These are phyloP conservation scores for Dasyornis broadbenti DNA, from an alignment of 2,113 vertebrate genomes.

Conservation along the genomic window DNA sequence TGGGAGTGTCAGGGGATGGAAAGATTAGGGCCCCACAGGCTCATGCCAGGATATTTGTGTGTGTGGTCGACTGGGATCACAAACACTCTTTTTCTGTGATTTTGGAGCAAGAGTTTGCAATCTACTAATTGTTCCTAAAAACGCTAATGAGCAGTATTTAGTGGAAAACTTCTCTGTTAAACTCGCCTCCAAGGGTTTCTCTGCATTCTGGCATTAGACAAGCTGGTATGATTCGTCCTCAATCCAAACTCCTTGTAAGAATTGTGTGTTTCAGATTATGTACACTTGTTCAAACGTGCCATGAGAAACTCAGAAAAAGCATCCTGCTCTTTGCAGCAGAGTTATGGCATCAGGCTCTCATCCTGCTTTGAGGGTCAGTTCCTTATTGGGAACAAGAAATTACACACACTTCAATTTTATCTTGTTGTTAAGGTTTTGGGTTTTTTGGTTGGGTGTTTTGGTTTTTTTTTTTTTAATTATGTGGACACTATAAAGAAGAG, in stretches of 20 bases:
- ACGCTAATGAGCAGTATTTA: neutral
- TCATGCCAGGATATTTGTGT: neutral
- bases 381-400: neutral
- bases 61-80: neutral
- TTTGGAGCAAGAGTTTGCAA: neutral
- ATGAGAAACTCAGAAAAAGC: neutral
- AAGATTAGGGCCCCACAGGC: neutral
- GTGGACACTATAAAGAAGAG: neutral
- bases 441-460: neutral
- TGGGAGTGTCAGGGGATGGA: neutral
- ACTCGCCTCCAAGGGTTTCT: neutral
- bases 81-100: neutral
- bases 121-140: neutral
- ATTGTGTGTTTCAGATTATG: neutral
- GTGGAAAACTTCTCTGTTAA: neutral
- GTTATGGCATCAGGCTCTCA: neutral
- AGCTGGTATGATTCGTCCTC: neutral
- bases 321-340: neutral
- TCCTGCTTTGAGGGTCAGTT: neutral
- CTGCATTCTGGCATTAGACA: neutral
- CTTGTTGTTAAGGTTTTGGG: accelerated
- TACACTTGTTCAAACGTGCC: neutral
- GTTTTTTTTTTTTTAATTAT: neutral
- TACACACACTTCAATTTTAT: neutral
- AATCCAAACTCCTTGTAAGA: neutral